Percentiles rank a stretch among this genome's conserved stretches.
phyloP scores from a whole-genome alignment of 2,113 vertebrate genomes.

The Platanista minor region DNA sequence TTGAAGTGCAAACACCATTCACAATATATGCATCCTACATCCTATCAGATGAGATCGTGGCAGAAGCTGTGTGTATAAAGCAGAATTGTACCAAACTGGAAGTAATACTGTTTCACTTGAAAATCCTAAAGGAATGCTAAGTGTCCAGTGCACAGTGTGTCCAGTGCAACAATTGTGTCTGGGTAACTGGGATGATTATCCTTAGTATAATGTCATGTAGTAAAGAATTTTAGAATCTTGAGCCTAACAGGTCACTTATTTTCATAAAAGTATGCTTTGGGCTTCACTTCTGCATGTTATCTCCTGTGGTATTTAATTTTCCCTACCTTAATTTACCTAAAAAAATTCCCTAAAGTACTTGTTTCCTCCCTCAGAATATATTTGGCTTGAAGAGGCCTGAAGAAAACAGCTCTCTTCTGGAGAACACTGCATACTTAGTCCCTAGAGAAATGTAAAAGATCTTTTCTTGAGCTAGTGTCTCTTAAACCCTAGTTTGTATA shows the following conservation, averaged over 20 bases:
- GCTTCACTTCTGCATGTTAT: neutral
- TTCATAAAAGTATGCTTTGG: constrained; percentile 12
- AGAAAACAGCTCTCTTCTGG: neutral
- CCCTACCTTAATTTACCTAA: constrained; percentile 35
- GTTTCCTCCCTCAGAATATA: neutral
- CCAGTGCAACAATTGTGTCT: too few relatives aligned
- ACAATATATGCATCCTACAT: too few relatives aligned
- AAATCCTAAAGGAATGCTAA: neutral
- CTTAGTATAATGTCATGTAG: neutral
- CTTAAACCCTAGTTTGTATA: neutral
- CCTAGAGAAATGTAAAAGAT: neutral
- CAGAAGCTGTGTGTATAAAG: neutral
- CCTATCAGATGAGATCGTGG: rapidly evolving
- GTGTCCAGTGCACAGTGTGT: neutral
- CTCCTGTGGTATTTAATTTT: constrained; percentile 23
- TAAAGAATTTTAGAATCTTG: neutral
- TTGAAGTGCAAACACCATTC: neutral
- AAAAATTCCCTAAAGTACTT: neutral
- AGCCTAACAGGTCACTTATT: neutral
- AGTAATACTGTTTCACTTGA: neutral
- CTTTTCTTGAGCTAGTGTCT: neutral
- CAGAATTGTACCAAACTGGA: neutral
- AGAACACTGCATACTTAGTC: neutral
- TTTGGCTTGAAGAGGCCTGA: constrained; percentile 28
- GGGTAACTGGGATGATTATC: neutral